Percentiles rank a stretch among this genome's conserved stretches.
phyloP scores from a whole-genome alignment of 1,140 invertebrate species.

The Cydia strobilella region DNA sequence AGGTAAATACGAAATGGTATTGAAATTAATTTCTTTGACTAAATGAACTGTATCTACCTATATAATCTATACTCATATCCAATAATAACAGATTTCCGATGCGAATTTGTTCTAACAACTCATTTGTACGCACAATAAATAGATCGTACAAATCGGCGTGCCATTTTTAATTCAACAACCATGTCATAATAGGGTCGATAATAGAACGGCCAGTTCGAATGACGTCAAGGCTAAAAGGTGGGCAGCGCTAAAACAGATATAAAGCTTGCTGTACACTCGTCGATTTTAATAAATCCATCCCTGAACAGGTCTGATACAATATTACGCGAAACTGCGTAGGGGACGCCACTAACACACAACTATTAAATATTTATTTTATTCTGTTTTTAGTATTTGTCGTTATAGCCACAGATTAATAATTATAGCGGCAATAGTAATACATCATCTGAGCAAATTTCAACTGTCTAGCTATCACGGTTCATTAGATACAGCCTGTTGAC shows the following conservation, averaged over 20 bases:
- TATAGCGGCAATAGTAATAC: too few relatives aligned
- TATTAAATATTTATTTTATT: too few relatives aligned
- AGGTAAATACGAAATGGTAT: too few relatives aligned
- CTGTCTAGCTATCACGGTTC: too few relatives aligned
- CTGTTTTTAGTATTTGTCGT: too few relatives aligned
- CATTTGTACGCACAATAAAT: background rate
- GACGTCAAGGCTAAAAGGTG: conserved; percentile 1
- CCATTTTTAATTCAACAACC: background rate
- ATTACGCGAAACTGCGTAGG: too few relatives aligned
- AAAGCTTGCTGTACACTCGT: background rate
- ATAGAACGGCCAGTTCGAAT: background rate
- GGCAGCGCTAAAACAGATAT: background rate
- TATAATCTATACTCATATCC: background rate
- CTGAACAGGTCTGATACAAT: background rate
- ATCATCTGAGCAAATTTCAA: too few relatives aligned
- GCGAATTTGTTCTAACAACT: background rate
- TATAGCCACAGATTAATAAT: too few relatives aligned
- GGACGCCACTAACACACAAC: too few relatives aligned
- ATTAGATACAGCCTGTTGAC: too few relatives aligned
- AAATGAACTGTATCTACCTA: background rate
- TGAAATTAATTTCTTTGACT: too few relatives aligned
- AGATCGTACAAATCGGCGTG: background rate
- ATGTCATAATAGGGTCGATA: background rate
- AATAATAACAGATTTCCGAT: background rate
- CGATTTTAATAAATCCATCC: background rate